A percentile compares a stretch with the other conserved stretches of the same genome.
phyloP scores from a whole-genome alignment of 2,888 invertebrate species.

The Chloroclystis v-ata region DNA sequence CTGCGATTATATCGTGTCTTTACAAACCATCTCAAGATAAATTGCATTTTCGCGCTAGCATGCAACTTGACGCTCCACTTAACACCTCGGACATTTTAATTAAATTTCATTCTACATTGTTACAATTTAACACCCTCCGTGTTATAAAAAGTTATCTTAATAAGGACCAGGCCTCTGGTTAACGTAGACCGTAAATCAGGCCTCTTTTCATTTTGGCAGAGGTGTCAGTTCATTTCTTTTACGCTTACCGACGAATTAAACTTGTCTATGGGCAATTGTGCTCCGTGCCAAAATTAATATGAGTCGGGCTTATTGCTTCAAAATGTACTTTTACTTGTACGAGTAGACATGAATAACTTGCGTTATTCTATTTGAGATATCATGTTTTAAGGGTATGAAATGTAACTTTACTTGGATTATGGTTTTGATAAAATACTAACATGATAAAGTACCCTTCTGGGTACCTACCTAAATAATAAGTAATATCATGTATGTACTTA shows the following conservation, averaged over 20 bases:
- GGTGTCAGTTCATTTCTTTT: conserved; percentile 72
- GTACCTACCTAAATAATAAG: too few relatives aligned
- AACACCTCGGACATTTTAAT: conserved; percentile 69
- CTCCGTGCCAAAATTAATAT: conserved; percentile 47
- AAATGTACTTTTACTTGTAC: not conserved
- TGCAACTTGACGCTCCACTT: conserved; percentile 61
- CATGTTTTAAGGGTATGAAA: too few relatives aligned
- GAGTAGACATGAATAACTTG: too few relatives aligned
- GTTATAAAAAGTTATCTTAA: conserved; percentile 77
- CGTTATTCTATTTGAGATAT: too few relatives aligned
- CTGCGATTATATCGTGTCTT: conserved; percentile 11
- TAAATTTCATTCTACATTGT: conserved; percentile 71
- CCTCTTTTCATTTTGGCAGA: conserved; percentile 69
- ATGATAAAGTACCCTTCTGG: too few relatives aligned
- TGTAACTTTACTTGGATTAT: too few relatives aligned
- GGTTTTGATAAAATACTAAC: too few relatives aligned
- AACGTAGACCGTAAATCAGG: conserved; percentile 70
- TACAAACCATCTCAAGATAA: conserved; percentile 30
- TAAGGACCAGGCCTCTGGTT: conserved; percentile 64
- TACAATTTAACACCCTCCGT: conserved; percentile 66
- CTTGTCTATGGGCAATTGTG: conserved; percentile 62
- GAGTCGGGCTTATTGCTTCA: conserved; percentile 8
- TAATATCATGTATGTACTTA: too few relatives aligned
- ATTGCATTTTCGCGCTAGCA: conserved; percentile 41
- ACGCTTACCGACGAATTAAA: conserved; percentile 61